A percentile compares a stretch with the other conserved stretches of the same genome.
Conservation (phyloP, 1,140 invertebrate genomes). For the Drosophila repletoides region DNA sequence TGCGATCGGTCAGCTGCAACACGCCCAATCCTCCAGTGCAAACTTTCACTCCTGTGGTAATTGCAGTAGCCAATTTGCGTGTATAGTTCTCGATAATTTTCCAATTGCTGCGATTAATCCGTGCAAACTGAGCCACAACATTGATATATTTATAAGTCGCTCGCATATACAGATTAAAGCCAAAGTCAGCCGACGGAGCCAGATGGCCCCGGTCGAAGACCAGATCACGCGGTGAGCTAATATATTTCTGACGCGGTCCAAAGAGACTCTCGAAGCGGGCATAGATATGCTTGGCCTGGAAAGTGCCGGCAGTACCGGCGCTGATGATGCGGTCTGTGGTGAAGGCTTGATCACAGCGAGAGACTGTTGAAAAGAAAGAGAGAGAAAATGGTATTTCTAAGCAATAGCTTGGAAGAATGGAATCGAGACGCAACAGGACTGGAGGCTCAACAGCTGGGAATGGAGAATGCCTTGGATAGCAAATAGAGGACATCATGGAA, state of each 20-base stretch:
- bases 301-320: not conserved
- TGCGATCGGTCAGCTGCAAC: not conserved
- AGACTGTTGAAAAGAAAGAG: not conserved
- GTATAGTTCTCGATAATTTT: conserved; percentile 60
- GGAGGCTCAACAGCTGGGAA: too few relatives aligned
- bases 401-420: too few relatives aligned
- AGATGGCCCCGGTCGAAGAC: conserved; percentile 50
- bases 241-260: not conserved
- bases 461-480: too few relatives aligned
- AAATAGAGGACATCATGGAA: too few relatives aligned
- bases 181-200: conserved; percentile 41
- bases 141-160: conserved; percentile 83
- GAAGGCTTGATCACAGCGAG: conserved; percentile 11
- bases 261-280: not conserved
- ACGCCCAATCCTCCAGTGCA: conserved; percentile 30
- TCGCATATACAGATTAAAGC: conserved; percentile 40
- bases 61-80: conserved; percentile 11
- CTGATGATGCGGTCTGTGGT: conserved; percentile 17
- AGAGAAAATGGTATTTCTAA: too few relatives aligned
- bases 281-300: not conserved
- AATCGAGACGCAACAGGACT: too few relatives aligned
- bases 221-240: not conserved
- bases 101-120: conserved; percentile 83
- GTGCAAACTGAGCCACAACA: conserved; percentile 82
- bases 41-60: conserved; percentile 5